Evolutionary conservation across 2,797 vertebrate species (phyloP), one percentile per base, ranked within the genome.

Genomic region (Lutjanus campechanus): DNA sequence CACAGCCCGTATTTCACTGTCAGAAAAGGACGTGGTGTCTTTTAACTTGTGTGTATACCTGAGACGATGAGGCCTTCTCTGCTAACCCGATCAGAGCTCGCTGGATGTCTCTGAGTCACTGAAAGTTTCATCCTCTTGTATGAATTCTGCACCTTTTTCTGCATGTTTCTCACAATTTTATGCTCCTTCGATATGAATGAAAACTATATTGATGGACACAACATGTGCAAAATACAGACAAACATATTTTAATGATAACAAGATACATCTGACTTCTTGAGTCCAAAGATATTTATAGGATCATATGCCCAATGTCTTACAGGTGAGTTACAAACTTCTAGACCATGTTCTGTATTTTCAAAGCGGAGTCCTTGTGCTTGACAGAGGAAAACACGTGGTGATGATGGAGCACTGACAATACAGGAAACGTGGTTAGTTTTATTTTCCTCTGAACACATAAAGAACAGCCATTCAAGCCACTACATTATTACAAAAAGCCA

Each of bases 191-290:
- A 17, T 16, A 22, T 58, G 16, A 44, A 69, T 58, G 56, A 71
- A 64, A 74, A 74, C 15, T 61, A 44, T 54, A 73, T 53, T 60
- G 64, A 92, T 87, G 84, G 81, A 91, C 68, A 88, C 77, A 79
- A 70, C 40, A 76, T 85, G 71, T 90, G 80, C 80, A 90, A 92
- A 94, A 89, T 89, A 90, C 85, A 88, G 89, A 92, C 88, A 93
- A 91, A 90, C 89, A 82, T 87, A 85, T 82, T 95, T 95, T 95
- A 95, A 94, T 94, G 87, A 91, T 89, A 88, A 88, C 84, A 93
- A 92, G 90, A 88, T 94, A 93, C 90, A 94, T 89, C 69, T 86
- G 84, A 92, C 86, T 86, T 89, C 77, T 84, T 72, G 78, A 91
- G 87, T 88, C 84, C 73, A 86, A 87, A 93, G 77, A 91, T 88